Percentiles rank a stretch among this genome's conserved stretches.
phyloP scores from a whole-genome alignment of 2,888 invertebrate species.

The Andrena marginata region DNA sequence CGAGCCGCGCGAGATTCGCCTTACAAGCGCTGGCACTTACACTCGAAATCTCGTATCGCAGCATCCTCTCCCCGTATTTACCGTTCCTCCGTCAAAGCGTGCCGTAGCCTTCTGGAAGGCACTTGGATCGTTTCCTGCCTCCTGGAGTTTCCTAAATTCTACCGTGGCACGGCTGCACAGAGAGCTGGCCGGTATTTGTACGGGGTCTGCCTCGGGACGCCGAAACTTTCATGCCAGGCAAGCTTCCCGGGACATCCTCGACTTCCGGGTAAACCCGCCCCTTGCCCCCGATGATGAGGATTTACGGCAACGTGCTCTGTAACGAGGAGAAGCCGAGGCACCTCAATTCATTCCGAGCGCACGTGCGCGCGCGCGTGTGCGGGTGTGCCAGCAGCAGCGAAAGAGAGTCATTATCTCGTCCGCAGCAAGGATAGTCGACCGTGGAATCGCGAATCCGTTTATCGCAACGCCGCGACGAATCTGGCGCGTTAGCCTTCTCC shows the following conservation, averaged over 20 bases:
- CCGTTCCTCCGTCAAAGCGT: neutral
- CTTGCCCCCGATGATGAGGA: no score
- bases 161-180: neutral
- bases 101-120: neutral
- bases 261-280: no score
- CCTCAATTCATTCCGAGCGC: no score
- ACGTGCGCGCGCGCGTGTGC: neutral
- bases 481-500: slow-evolving; percentile 19
- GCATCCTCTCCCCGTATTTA: slow-evolving; percentile 5
- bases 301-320: no score
- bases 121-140: slow-evolving; percentile 14
- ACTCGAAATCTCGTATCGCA: slow-evolving; percentile 24
- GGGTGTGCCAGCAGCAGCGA: neutral
- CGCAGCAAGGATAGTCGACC: slow-evolving; percentile 46
- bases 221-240: no score
- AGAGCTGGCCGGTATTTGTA: neutral
- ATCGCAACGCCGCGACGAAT: slow-evolving; percentile 51
- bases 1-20: slow-evolving; percentile 34
- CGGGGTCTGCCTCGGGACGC: no score
- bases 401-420: slow-evolving; percentile 40
- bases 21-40: slow-evolving; percentile 48
- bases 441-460: slow-evolving; percentile 46
- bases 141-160: neutral
- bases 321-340: no score
- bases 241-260: no score